These are phyloP conservation scores for Drosophila mimetica DNA, from an alignment of 2,888 invertebrate species.

Conservation along the genomic window DNA sequence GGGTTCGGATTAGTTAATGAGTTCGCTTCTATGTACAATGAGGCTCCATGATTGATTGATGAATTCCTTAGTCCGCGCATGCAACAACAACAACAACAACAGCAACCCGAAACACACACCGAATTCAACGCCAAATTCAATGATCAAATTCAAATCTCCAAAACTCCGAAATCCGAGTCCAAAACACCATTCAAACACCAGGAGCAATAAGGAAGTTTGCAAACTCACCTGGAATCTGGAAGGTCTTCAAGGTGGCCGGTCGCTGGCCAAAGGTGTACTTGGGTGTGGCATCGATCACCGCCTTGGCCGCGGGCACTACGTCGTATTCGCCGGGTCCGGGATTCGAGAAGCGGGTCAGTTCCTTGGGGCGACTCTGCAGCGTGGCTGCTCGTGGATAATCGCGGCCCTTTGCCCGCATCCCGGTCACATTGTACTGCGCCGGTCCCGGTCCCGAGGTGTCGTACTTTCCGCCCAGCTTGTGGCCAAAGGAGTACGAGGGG, in stretches of 20 bases:
- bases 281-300: slow-evolving; percentile 85
- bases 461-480: slow-evolving; percentile 86
- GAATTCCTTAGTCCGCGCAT: slow-evolving; percentile 23
- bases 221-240: slow-evolving; percentile 88
- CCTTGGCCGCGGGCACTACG: slow-evolving; percentile 89
- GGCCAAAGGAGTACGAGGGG: slow-evolving; percentile 93
- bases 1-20: slow-evolving; percentile 40
- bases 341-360: slow-evolving; percentile 85
- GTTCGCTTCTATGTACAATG: slow-evolving; percentile 59
- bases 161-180: slow-evolving; percentile 40
- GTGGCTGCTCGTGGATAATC: slow-evolving; percentile 91
- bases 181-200: slow-evolving; percentile 40
- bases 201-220: slow-evolving; percentile 14
- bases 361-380: slow-evolving; percentile 89
- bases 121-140: slow-evolving; percentile 8
- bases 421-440: slow-evolving; percentile 94
- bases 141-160: slow-evolving; percentile 21
- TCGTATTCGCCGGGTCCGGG: slow-evolving; percentile 97
- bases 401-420: slow-evolving; percentile 92
- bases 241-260: slow-evolving; percentile 86
- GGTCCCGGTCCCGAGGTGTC: slow-evolving; percentile 91
- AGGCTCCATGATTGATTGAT: slow-evolving; percentile 54
- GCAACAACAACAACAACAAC: slow-evolving; percentile 36
- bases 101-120: slow-evolving; percentile 25
- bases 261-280: slow-evolving; percentile 91